Conservation (phyloP, 2,113 vertebrate genomes). For the Anthoscopus minutus region DNA sequence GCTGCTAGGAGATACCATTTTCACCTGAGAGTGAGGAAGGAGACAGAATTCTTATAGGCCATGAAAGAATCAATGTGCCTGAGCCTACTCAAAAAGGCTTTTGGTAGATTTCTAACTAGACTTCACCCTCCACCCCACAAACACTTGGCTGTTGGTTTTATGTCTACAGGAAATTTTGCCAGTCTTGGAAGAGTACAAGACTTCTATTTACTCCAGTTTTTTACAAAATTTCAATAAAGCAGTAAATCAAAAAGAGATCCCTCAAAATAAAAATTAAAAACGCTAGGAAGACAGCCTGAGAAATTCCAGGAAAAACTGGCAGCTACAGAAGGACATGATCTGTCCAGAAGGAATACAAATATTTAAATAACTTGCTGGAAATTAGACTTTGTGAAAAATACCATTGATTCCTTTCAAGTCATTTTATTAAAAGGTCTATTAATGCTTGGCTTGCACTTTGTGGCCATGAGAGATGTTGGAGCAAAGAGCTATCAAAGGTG, state of each 20-base stretch:
- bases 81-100: not conserved
- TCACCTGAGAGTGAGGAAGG: not conserved
- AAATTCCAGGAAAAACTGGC: slow-evolving; percentile 6
- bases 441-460: slow-evolving; percentile 56
- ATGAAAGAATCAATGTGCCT: not conserved
- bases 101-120: not conserved
- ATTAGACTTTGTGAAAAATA: slow-evolving; percentile 32
- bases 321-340: not conserved
- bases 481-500: slow-evolving; percentile 61
- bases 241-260: not conserved
- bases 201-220: not conserved
- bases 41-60: not conserved
- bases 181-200: not conserved
- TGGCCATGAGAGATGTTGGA: slow-evolving; percentile 47
- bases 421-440: slow-evolving; percentile 55
- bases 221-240: not conserved
- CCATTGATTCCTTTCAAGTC: slow-evolving; percentile 45
- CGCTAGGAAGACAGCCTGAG: not conserved
- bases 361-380: slow-evolving; percentile 39
- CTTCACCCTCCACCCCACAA: not conserved
- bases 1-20: not conserved
- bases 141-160: not conserved
- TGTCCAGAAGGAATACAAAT: slow-evolving; percentile 24
- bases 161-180: not conserved
- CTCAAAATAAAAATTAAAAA: not conserved